A percentile compares a stretch with the other conserved stretches of the same genome.
Evolutionary conservation across 2,113 vertebrate species (phyloP).

Genomic region (Phalacrocorax brasilianus): DNA sequence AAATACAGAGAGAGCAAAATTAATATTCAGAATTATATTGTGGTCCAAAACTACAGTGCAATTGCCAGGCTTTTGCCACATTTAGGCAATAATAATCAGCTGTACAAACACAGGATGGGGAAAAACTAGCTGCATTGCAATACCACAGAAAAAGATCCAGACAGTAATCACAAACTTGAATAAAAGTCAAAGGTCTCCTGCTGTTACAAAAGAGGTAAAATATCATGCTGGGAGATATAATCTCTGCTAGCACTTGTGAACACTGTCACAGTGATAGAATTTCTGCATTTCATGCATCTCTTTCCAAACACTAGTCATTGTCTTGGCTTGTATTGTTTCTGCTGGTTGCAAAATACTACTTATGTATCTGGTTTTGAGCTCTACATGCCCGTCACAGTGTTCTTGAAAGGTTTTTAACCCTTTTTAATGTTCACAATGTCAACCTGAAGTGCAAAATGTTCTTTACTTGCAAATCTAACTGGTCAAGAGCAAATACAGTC

Average conservation of each 20-base stretch:
- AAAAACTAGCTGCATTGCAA: not conserved
- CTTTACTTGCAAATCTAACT: not conserved
- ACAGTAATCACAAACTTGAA: not conserved
- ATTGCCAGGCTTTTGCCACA: not conserved
- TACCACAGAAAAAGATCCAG: not conserved
- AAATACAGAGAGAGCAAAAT: not conserved
- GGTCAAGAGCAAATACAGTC: not conserved
- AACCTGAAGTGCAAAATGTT: not conserved
- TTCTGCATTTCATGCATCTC: not conserved
- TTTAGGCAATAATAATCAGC: not conserved
- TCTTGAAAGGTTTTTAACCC: not conserved
- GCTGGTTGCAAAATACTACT: not conserved
- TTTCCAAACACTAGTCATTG: not conserved
- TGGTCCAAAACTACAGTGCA: not conserved
- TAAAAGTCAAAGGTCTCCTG: not conserved
- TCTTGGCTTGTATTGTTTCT: not conserved
- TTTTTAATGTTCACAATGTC: not conserved
- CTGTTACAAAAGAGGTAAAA: not conserved
- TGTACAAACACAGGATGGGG: not conserved
- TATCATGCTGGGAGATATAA: not conserved
- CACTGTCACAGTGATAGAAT: not conserved
- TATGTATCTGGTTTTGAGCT: not conserved
- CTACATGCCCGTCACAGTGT: not conserved
- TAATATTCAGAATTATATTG: not conserved
- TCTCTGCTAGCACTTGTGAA: not conserved